Evolutionary conservation across 2,113 vertebrate species (phyloP), one percentile per base, ranked within the genome.

Genomic region (Lepus europaeus): DNA sequence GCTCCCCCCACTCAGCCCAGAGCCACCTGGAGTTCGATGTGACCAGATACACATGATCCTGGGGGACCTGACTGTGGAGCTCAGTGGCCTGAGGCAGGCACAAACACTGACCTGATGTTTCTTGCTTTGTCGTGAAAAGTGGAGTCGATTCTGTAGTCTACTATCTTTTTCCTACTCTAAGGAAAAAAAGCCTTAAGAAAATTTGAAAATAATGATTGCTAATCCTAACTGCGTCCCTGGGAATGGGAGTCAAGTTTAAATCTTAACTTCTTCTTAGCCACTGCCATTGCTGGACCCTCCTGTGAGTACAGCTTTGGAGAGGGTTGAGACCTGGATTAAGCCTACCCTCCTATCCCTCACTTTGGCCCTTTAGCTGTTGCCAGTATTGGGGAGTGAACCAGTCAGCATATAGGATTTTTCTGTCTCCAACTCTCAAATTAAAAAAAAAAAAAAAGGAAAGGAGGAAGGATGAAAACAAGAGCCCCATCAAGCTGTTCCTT

Each of bases 141-240:
- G 19, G 85, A 73, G n/a, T 36, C 9, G 53, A 33, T 53, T 78
- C 68, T 77, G 49, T 23, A 31, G 85, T 87, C 76, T 93, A 79
- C 9, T 25, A 13, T 14, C 29, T 79, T 56, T 36, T 88, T 19
- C 56, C 56, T 68, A 7, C 45, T 6, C 14, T 16, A 45, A 45
- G 45, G 45, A 7, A 45, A 45, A 45, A 45, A 45, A 45, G 45
- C 7, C 45, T 36, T 68, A 79, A 77, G 39, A 76, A 53, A 74
- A 74, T 80, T 73, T 79, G 2, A 29, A 73, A 90, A 49, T 33
- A 77, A 56, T n/a, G 19, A 39, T 2, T 27, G 1, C 31, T 66
- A 22, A 53, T 36, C 66, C 9, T 17, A 66, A 77, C 5, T 19
- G 49, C 33, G 36, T 76, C 39, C 90, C 33, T 84, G 61, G 5